Evolutionary conservation across 2,113 vertebrate genomes (phyloP).

Genomic region (Chascanopsetta lugubris): DNA sequence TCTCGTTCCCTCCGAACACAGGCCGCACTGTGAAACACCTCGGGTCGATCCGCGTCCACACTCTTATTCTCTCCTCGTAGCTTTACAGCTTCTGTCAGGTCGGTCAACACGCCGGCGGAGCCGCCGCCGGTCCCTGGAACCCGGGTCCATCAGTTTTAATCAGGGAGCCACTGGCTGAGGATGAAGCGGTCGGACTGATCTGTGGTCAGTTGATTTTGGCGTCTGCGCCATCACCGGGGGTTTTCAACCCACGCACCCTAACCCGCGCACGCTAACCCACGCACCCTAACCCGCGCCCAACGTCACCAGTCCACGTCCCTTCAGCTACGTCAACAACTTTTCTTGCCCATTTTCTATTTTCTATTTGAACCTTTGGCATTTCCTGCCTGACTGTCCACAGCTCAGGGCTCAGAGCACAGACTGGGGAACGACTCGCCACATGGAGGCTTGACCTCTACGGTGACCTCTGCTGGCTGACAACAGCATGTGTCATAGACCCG

Average conservation of each 20-base stretch:
- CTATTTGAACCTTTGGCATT: background rate
- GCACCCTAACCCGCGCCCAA: background rate
- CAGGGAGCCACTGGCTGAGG: slow-evolving; percentile 42
- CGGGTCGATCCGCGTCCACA: background rate
- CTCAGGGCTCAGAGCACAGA: background rate
- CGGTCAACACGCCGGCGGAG: slow-evolving; percentile 42
- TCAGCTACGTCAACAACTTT: background rate
- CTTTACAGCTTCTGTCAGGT: slow-evolving; percentile 33
- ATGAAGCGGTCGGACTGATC: slow-evolving; percentile 59
- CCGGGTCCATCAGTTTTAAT: slow-evolving; percentile 53
- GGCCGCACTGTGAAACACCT: background rate
- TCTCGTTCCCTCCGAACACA: slow-evolving; percentile 1
- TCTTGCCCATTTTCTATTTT: background rate
- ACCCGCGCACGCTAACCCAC: no score
- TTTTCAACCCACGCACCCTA: no score
- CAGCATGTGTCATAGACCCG: no score
- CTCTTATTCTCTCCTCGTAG: slow-evolving; percentile 2
- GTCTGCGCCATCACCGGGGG: slow-evolving; percentile 25
- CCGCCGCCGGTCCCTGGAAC: slow-evolving; percentile 19
- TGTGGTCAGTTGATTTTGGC: slow-evolving; percentile 70
- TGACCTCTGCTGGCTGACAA: background rate
- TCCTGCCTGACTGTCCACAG: background rate
- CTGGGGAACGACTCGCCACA: no score
- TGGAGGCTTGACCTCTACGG: background rate
- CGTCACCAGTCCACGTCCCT: background rate